Conservation (phyloP, 2,113 vertebrate species). For the Eurystomus gularis region DNA sequence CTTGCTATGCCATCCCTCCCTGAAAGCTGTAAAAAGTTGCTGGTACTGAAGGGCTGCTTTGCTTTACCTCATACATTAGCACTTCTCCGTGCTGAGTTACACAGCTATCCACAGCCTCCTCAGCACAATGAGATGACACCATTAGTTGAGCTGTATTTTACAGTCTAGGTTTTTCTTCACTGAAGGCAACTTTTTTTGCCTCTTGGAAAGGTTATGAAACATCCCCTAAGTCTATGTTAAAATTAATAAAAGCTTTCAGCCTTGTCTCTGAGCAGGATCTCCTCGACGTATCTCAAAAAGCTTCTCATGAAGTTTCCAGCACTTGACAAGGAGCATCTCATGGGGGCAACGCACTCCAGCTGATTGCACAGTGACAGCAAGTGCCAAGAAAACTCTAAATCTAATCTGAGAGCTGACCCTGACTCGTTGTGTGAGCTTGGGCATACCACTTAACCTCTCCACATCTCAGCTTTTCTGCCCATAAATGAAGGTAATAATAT, state of each 20-base stretch:
- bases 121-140: background rate
- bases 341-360: background rate
- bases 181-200: background rate
- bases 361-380: constrained; percentile 8
- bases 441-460: constrained; percentile 36
- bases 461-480: constrained; percentile 26
- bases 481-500: constrained; percentile 39
- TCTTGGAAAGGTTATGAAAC: background rate
- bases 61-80: background rate
- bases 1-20: background rate
- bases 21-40: background rate
- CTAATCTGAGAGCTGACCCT: constrained; percentile 36
- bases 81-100: background rate
- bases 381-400: constrained; percentile 9
- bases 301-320: background rate
- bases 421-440: constrained; percentile 36
- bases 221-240: background rate
- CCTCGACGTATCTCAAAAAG: background rate
- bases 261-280: background rate
- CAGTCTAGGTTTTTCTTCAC: background rate
- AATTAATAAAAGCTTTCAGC: background rate
- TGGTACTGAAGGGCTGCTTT: background rate
- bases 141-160: background rate
- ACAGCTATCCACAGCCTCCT: background rate
- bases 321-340: background rate